Base-by-base conservation (phyloP, 2,113 vertebrate genomes). In the Lynx canadensis region DNA sequence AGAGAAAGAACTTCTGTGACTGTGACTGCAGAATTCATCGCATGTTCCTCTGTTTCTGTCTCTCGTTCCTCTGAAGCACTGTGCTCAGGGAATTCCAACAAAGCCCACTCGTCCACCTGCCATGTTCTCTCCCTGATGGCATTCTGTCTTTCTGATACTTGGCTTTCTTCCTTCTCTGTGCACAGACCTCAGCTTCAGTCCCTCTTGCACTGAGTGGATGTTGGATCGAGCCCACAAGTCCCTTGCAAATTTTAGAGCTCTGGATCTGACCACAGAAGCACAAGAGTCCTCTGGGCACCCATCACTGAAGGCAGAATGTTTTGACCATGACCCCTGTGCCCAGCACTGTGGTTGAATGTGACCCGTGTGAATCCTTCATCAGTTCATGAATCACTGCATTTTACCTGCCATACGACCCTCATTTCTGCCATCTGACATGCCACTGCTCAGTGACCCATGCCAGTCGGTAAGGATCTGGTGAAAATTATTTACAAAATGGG, bases 371-470 rank as follows among this genome's bases (percentile, higher is more conserved):
- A 41, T 29, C 14, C 66, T 50, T 81, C 19, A 29, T 36, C 14
- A 4, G 21, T 41, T 19, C 18, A 10, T 0, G 0, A n/a, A 25
- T 23, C 48, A 41, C 8, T 33, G 14, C 27, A n/a, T 23, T 66
- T 65, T 31, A 23, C 31, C 29, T 65, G 21, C 29, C 33, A 63
- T 0, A 3, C 0, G 5, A n/a, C 74, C 5, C 8, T 3, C 9
- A 3, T 36, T 31, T 83, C 19, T 36, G 18, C 21, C 15, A 81
- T 25, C 18, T 7, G 33, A 83, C 27, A 5, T 1, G 3, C 57
- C 9, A 7, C 8, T n/a, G 48, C 7, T 80, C 16, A 8, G 21
- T 0, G 5, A 27, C n/a, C 13, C 50, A 13, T 25, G 29, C 15
- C 23, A 15, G 3, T 25, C 16, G 68, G 65, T 45, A 91, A 88